Conservation (phyloP, 2,797 vertebrate genomes). For the Periophthalmus magnuspinnatus region DNA sequence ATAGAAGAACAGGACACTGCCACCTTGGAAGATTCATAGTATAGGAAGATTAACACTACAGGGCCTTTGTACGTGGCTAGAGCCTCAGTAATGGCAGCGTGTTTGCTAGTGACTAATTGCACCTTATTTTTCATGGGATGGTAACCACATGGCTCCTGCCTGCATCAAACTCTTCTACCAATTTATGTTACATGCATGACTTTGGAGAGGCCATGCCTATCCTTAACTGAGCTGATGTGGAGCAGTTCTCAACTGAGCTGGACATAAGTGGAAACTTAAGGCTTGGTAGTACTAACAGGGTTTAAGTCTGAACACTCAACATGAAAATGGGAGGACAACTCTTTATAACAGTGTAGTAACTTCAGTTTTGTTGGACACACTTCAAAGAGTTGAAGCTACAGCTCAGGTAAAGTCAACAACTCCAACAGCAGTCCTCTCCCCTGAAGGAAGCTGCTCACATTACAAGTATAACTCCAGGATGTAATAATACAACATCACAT, state of each 20-base stretch:
- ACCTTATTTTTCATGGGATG: slow-evolving; percentile 58
- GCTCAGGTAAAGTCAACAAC: neutral
- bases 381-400: neutral
- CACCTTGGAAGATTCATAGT: slow-evolving; percentile 25
- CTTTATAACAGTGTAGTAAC: neutral
- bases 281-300: neutral
- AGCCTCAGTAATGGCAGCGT: slow-evolving; percentile 44
- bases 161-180: slow-evolving; percentile 6
- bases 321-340: neutral
- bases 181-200: slow-evolving; percentile 18
- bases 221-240: neutral
- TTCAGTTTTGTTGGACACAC: neutral
- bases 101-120: slow-evolving; percentile 64
- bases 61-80: slow-evolving; percentile 26
- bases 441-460: neutral
- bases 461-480: neutral
- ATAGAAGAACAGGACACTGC: slow-evolving; percentile 18
- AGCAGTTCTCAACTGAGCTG: neutral
- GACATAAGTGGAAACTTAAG: neutral
- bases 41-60: slow-evolving; percentile 44
- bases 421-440: neutral
- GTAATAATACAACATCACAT: slow-evolving; percentile 1
- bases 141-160: slow-evolving; percentile 66
- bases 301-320: neutral
- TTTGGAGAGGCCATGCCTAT: slow-evolving; percentile 16